Evolutionary conservation across 2,797 vertebrate species (phyloP).

Genomic region (Myoxocephalus aenaeus): DNA sequence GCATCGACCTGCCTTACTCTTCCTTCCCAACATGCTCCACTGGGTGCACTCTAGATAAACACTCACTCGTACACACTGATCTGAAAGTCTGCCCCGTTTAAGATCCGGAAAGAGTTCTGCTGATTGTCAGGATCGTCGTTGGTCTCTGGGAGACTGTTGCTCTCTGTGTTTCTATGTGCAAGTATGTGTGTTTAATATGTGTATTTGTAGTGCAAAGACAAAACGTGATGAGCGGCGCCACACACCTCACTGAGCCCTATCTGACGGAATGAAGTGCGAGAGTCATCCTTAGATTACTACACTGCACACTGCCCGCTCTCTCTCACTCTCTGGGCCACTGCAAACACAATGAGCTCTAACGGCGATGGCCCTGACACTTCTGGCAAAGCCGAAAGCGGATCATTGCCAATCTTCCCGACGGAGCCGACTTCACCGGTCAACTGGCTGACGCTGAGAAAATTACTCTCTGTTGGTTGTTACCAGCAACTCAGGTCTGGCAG

Average conservation of each 20-base stretch:
- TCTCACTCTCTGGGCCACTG: slow-evolving; percentile 44
- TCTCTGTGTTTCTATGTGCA: slow-evolving; percentile 16
- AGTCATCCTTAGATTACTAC: slow-evolving; percentile 68
- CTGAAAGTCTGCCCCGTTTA: slow-evolving; percentile 43
- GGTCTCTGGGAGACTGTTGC: slow-evolving; percentile 14
- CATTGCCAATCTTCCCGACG: slow-evolving; percentile 61
- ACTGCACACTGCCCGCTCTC: slow-evolving; percentile 47
- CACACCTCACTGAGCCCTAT: slow-evolving; percentile 72
- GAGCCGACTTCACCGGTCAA: slow-evolving; percentile 65
- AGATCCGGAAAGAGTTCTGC: slow-evolving; percentile 39
- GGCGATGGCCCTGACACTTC: slow-evolving; percentile 54
- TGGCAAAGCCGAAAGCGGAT: slow-evolving; percentile 66
- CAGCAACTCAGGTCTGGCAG: slow-evolving; percentile 37
- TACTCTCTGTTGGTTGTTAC: slow-evolving; percentile 49
- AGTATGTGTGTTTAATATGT: slow-evolving; percentile 13
- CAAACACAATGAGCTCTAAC: slow-evolving; percentile 67
- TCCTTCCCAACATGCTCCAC: slow-evolving; percentile 50
- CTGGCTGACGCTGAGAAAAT: slow-evolving; percentile 67
- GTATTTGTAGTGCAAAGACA: slow-evolving; percentile 29
- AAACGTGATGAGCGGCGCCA: slow-evolving; percentile 46
- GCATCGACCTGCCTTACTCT: slow-evolving; percentile 50
- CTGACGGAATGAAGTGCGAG: slow-evolving; percentile 66
- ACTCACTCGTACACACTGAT: slow-evolving; percentile 44
- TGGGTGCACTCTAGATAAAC: slow-evolving; percentile 46
- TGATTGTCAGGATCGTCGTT: slow-evolving; percentile 50